Conservation (phyloP, 2,113 vertebrate genomes). For the Willisornis vidua region DNA sequence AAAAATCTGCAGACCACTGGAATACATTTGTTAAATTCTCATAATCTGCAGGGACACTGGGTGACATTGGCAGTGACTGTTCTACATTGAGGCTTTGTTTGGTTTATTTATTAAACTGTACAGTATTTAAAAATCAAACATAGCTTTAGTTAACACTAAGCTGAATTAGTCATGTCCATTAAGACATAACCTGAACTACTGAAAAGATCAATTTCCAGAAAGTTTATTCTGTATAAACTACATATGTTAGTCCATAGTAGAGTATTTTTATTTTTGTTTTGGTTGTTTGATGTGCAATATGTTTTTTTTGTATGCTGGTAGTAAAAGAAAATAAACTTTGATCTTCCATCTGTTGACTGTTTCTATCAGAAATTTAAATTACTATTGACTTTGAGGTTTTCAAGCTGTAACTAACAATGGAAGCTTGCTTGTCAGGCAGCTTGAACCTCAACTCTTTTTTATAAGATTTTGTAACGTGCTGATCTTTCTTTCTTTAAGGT, state of each 20-base stretch:
- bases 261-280: slow-evolving; percentile 90
- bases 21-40: slow-evolving; percentile 83
- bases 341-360: slow-evolving; percentile 94
- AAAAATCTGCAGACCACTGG: slow-evolving; percentile 82
- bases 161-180: slow-evolving; percentile 87
- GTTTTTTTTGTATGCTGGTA: slow-evolving; percentile 99
- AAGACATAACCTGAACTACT: slow-evolving; percentile 94
- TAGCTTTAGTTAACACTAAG: slow-evolving; percentile 94
- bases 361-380: slow-evolving; percentile 58
- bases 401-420: not conserved
- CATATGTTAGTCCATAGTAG: slow-evolving; percentile 86
- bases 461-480: not conserved
- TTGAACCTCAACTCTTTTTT: not conserved
- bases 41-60: slow-evolving; percentile 87
- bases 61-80: slow-evolving; percentile 91
- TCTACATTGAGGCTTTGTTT: slow-evolving; percentile 92
- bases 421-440: not conserved
- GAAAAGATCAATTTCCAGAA: slow-evolving; percentile 96
- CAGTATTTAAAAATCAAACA: slow-evolving; percentile 99
- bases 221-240: slow-evolving; percentile 88
- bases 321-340: slow-evolving; percentile 99
- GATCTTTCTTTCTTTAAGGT: not conserved
- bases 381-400: not conserved
- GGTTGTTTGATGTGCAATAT: slow-evolving; percentile 99
- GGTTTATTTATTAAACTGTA: slow-evolving; percentile 99